A percentile compares a stretch with the other conserved stretches of the same genome.
Conservation (phyloP, 2,113 vertebrate genomes). For the Dasyornis broadbenti region DNA sequence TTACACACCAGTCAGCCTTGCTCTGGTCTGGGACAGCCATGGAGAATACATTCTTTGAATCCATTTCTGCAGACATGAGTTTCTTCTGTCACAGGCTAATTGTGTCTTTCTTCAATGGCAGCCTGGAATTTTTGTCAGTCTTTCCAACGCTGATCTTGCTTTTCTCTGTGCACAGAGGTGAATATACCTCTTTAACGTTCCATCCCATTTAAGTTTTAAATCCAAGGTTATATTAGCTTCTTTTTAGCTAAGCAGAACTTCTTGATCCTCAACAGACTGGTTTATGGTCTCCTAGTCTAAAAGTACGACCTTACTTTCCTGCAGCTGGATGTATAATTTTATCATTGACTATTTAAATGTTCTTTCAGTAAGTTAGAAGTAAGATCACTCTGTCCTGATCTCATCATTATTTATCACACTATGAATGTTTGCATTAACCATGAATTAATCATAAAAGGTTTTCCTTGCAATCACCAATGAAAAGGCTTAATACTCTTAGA, state of each 20-base stretch:
- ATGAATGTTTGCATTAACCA: not conserved
- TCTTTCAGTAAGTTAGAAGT: not conserved
- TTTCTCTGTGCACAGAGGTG: not conserved
- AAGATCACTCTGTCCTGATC: not conserved
- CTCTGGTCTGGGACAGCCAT: not conserved
- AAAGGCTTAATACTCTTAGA: not conserved
- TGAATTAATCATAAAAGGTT: not conserved
- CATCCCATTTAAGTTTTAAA: not conserved
- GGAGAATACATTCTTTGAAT: not conserved
- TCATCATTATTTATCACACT: not conserved
- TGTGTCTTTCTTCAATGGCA: not conserved
- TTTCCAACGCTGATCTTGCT: not conserved
- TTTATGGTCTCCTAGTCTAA: not conserved
- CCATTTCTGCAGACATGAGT: not conserved
- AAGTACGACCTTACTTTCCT: not conserved
- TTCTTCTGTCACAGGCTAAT: not conserved
- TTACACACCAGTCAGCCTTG: not conserved
- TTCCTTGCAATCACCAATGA: not conserved
- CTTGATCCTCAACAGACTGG: not conserved
- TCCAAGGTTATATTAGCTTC: not conserved
- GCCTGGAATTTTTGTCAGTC: not conserved
- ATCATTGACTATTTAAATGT: not conserved
- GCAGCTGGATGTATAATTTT: not conserved
- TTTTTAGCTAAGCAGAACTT: not conserved
- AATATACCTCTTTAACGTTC: not conserved